Conservation (phyloP, 30 jellyfish, hydroid and myxozoan species). For the Hydractinia symbiolongicarpus region DNA sequence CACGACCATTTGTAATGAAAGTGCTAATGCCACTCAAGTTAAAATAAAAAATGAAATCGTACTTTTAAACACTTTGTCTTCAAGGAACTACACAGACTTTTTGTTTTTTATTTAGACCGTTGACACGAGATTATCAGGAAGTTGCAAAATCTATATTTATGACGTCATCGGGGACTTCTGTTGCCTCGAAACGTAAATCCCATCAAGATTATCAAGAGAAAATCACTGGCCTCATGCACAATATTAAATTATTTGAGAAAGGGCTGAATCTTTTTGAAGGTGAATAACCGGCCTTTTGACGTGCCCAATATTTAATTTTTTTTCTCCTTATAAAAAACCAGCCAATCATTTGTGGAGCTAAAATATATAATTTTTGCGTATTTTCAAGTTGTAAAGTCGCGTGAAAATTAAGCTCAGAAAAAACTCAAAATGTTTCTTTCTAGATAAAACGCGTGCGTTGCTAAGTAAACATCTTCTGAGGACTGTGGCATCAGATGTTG, state of each 20-base stretch:
- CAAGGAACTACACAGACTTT: background rate
- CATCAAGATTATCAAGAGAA: conserved; percentile 71
- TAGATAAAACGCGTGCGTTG: conserved; percentile 49
- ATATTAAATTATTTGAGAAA: conserved; percentile 50
- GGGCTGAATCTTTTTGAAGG: conserved; percentile 69
- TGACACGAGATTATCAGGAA: conserved; percentile 63
- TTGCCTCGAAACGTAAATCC: conserved; percentile 33
- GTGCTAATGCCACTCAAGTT: too few relatives aligned
- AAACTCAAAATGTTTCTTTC: background rate
- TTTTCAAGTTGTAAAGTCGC: background rate
- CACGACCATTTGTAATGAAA: too few relatives aligned
- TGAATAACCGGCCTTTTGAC: conserved; percentile 1
- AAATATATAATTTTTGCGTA: too few relatives aligned
- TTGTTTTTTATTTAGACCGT: conserved; percentile 39
- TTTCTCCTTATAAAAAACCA: background rate
- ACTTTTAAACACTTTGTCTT: background rate
- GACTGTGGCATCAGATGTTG: conserved; percentile 66
- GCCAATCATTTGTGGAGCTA: too few relatives aligned
- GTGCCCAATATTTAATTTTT: background rate
- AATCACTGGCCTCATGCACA: conserved; percentile 61
- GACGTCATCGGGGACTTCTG: conserved; percentile 42
- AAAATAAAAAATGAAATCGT: too few relatives aligned
- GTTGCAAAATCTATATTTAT: conserved; percentile 63
- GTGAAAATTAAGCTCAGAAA: too few relatives aligned
- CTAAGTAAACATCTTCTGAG: conserved; percentile 59